Conservation (phyloP, 2,797 vertebrate genomes). For the Ptychadena robeensis region DNA sequence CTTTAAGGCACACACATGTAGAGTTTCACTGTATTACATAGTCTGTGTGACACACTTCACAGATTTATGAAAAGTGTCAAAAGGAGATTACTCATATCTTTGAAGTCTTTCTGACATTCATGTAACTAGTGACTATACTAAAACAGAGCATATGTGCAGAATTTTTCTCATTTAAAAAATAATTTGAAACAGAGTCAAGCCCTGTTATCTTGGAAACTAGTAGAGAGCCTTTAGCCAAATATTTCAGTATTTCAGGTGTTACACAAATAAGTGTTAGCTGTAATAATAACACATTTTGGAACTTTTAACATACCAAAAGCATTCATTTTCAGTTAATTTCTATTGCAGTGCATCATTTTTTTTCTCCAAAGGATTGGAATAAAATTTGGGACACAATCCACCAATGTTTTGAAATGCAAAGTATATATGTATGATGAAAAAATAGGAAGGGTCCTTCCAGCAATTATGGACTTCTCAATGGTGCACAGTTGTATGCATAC, state of each 20-base stretch:
- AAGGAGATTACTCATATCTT: constrained; percentile 3
- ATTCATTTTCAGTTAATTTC: neutral
- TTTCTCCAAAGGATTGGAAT: neutral
- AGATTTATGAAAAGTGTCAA: constrained; percentile 16
- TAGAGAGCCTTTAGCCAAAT: neutral
- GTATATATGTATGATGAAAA: neutral
- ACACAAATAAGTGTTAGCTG: constrained; percentile 10
- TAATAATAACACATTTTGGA: neutral
- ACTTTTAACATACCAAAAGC: neutral
- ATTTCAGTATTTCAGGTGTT: constrained; percentile 16
- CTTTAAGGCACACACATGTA: neutral
- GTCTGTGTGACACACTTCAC: neutral
- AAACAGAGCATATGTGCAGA: constrained; percentile 3
- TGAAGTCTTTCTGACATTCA: constrained; percentile 16
- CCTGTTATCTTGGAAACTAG: constrained; percentile 1
- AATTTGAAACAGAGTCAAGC: constrained; percentile 26
- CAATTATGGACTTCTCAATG: neutral
- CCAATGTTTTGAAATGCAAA: neutral
- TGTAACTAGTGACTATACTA: constrained; percentile 8
- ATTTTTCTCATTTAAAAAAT: constrained; percentile 4
- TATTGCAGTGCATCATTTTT: neutral
- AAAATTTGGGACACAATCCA: neutral
- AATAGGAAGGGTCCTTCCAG: neutral
- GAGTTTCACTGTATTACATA: neutral
- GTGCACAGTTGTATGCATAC: neutral